A percentile compares a stretch with the other conserved stretches of the same genome.
Evolutionary conservation across 1,140 invertebrate species (phyloP).

Genomic region (Drosophila kepulauana): DNA sequence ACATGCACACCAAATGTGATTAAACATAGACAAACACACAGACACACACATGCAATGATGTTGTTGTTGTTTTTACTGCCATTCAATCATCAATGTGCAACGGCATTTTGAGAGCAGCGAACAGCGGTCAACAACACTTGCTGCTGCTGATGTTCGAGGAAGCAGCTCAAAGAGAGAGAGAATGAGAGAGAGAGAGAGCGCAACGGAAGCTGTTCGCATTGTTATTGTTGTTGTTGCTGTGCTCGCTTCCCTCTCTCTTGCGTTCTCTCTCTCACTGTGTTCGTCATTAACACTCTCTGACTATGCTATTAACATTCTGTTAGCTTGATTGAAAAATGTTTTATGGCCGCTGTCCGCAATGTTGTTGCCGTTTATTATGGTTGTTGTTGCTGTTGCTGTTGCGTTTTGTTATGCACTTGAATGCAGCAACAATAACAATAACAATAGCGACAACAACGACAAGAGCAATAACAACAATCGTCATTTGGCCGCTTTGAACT

Average conservation of each 20-base stretch:
- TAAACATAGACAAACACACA: conserved; percentile 20
- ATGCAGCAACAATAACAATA: conserved; percentile 18
- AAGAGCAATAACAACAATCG: conserved; percentile 20
- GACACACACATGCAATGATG: conserved; percentile 12
- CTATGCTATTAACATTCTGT: conserved; percentile 77
- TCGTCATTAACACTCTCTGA: conserved; percentile 37
- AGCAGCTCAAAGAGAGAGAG: conserved; percentile 50
- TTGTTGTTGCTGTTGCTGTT: background rate
- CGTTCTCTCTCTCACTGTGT: conserved; percentile 10
- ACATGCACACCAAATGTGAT: conserved; percentile 61
- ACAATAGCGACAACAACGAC: conserved; percentile 23
- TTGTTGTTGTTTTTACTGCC: conserved; percentile 52
- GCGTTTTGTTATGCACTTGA: conserved; percentile 8
- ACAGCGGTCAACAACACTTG: conserved; percentile 79
- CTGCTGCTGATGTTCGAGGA: conserved; percentile 59
- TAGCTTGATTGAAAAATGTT: conserved; percentile 81
- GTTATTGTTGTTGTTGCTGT: conserved; percentile 34
- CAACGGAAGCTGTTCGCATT: conserved; percentile 34
- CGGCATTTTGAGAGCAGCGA: conserved; percentile 72
- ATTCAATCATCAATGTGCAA: conserved; percentile 79
- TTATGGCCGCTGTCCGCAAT: conserved; percentile 58
- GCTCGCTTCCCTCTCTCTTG: conserved; percentile 46
- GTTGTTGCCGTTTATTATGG: conserved; percentile 1
- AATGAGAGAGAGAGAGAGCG: conserved; percentile 6
- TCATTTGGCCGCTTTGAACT: conserved; percentile 64